A percentile compares a stretch with the other conserved stretches of the same genome.
Evolutionary conservation across 2,797 vertebrate species (phyloP).

Genomic region (Sylvia borin): DNA sequence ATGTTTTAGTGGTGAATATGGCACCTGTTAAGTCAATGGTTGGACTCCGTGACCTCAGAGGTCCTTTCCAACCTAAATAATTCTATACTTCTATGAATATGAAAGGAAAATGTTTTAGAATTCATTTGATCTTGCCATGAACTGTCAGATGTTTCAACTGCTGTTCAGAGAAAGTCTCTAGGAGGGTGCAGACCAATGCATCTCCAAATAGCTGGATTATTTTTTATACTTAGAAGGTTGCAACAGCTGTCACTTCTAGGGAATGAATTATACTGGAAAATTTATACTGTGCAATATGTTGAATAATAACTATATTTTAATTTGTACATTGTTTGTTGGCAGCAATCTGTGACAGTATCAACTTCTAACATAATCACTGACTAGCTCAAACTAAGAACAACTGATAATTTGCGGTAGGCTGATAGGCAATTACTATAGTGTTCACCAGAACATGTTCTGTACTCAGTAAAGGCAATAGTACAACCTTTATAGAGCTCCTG

Average conservation of each 20-base stretch:
- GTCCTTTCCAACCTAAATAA: not conserved
- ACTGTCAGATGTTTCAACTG: not conserved
- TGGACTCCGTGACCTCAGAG: not conserved
- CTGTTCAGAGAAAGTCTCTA: not conserved
- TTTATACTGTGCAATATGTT: not conserved
- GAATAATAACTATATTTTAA: slow-evolving; percentile 1
- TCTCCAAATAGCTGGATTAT: not conserved
- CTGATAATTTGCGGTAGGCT: not conserved
- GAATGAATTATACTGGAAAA: not conserved
- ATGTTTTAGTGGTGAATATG: not conserved
- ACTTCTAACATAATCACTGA: not conserved
- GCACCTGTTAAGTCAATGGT: not conserved
- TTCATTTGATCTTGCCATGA: not conserved
- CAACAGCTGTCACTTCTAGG: not conserved
- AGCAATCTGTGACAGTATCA: not conserved
- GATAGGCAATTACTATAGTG: not conserved
- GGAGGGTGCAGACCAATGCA: not conserved
- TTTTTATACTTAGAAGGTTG: not conserved
- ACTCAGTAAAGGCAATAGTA: not conserved
- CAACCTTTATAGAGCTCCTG: not conserved
- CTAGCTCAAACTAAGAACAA: not conserved
- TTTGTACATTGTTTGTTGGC: slow-evolving; percentile 2
- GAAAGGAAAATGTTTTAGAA: not conserved
- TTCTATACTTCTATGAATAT: not conserved
- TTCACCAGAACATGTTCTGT: not conserved